A percentile compares a stretch with the other conserved stretches of the same genome.
Conservation (phyloP, 2,797 vertebrate species). For the Melanotaenia parkinsoni region DNA sequence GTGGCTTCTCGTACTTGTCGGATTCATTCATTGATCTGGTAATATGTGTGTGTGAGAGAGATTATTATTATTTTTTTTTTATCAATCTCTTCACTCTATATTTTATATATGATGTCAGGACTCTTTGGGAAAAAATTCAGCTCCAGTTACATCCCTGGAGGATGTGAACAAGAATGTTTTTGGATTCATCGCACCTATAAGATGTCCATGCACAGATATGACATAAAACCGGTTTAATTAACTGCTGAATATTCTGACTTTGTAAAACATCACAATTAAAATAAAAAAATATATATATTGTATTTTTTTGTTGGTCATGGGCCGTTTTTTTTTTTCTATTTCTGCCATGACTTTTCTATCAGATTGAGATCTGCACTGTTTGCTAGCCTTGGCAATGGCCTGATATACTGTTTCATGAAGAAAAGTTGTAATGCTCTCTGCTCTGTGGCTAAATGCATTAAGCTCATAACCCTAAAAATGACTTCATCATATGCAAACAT, state of each 20-base stretch:
- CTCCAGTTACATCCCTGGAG: not conserved
- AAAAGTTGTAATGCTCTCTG: not conserved
- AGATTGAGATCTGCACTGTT: not conserved
- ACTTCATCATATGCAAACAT: not conserved
- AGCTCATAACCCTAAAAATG: not conserved
- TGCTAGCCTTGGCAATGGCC: not conserved
- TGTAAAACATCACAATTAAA: not conserved
- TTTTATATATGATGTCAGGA: not conserved
- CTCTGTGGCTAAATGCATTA: not conserved
- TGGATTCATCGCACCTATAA: not conserved
- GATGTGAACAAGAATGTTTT: not conserved
- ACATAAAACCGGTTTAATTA: not conserved
- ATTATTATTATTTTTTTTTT: not conserved
- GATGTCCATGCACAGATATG: not conserved
- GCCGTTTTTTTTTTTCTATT: not conserved
- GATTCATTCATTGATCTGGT: constrained; percentile 8
- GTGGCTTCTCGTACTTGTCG: constrained; percentile 2
- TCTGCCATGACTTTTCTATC: not conserved
- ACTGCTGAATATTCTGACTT: not conserved
- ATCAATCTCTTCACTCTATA: not conserved
- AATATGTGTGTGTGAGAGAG: not conserved
- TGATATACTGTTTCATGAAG: not conserved
- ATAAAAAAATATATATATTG: too few relatives aligned
- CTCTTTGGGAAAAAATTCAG: not conserved
- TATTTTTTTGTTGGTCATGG: too few relatives aligned